Evolutionary conservation across 92 coral and sea anemone genomes (phyloP), one percentile per base, ranked within the genome.

Genomic region (Bergia puertoricense): DNA sequence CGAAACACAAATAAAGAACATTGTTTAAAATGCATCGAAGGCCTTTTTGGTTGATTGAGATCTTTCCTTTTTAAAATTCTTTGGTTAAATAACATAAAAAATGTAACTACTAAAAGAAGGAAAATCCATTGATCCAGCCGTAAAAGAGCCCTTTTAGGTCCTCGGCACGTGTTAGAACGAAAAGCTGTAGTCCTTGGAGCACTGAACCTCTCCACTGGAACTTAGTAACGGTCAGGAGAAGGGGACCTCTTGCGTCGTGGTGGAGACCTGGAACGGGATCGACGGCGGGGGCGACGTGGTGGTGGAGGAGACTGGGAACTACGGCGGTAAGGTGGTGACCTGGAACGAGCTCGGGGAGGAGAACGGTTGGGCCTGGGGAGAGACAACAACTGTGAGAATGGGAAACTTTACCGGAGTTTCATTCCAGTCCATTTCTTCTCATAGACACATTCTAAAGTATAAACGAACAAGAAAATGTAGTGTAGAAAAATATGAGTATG

Each of bases 281-380:
- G 93, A 39, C 98, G 91, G 79, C 98, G 90, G 72, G 94, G 87
- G 51, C 95, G 94, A 22, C 94, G 92, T 14, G 89, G 89, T 5
- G 93, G 88, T 14, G 91, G 91, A 2, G 98, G 98, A 46, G 98
- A 93, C 59, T 95, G 88, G 65, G 99, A 97, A 75, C 99, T 96
- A 79, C 98, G 93, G 14, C 92, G 91, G 87, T 94, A 94, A 10
- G 97, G 97, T 44, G 97, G 97, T 62, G 97, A 94, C 44, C 69
- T 88, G 38, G 97, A 94, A 66, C 93, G 93, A 85, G 91, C 86
- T 62, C 91, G 92, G 74, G 85, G 90, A 83, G 89, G 86, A 79
- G 71, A 81, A 77, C 87, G 87, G 67, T 74, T 84, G 46, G 87
- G 48, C 44, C 75, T 46, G 54, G 75, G 56, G 48, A 46, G 38